Evolutionary conservation across 2,888 invertebrate genomes (phyloP), one percentile per base, ranked within the genome.

Genomic region (Acronicta alni): DNA sequence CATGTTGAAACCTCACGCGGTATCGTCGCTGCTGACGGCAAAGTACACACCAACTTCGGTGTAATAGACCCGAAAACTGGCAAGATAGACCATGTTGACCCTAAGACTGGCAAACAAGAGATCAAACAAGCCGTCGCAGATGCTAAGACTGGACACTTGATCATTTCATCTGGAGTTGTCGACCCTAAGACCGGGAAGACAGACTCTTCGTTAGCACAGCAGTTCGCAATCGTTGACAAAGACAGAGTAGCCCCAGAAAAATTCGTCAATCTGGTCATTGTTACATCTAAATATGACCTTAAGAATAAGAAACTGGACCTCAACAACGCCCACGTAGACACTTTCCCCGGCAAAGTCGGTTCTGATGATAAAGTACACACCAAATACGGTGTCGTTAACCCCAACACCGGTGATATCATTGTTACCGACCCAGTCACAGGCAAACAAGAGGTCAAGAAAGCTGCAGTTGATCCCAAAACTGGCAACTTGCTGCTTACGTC

Each of bases 391-490:
- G 78, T 94, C 9, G 91, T 95, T n/a, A 94, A 95, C 78, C 94
- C 95, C 0, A 89, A 86, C 5, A 94, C 94, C 60, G 95, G 95
- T 35, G 94, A 95, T 12, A 90, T 95, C 32, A 89, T 95, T 48
- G 87, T 95, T 0, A 89, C 93, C 14, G 95, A 96, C 66, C 94
- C 95, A 26, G 85, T 91, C 39, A 95, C 96, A 0, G 96, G 96
- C 20, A 95, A 95, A 79, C 95, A 92, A 46, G 95, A 95, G 65
- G 81, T 94, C 6, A 94, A 95, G 75, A 95, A 95, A 82, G 96
- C 96, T n/a, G 89, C 94, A 64, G 91, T 95, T 53, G 96, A 96
- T 84, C 93, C 95, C 0, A 95, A 95, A 80, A 95, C 95, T 0
- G 95, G 96, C 43, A 94, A 95, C 78, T 74, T 95, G 32, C 89